These are phyloP conservation scores for Gymnodraco acuticeps DNA, from an alignment of 2,797 vertebrate genomes.

Conservation along the genomic window DNA sequence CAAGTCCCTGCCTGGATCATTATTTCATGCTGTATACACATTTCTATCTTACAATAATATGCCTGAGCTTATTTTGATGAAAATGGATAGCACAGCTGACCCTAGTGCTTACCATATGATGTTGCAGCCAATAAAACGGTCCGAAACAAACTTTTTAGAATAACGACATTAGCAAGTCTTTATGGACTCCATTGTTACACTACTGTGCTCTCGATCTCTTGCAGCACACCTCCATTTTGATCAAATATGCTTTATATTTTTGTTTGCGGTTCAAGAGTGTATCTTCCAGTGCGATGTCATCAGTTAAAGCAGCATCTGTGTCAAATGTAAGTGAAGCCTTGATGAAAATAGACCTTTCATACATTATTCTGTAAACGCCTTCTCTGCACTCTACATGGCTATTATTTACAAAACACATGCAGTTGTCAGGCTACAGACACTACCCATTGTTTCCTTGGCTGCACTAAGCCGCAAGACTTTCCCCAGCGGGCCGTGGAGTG, in stretches of 20 bases:
- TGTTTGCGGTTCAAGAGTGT: background rate
- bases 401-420: background rate
- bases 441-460: slow-evolving; percentile 44
- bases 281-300: background rate
- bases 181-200: background rate
- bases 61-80: background rate
- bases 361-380: background rate
- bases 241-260: slow-evolving; percentile 12
- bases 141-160: background rate
- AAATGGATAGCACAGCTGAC: background rate
- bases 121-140: background rate
- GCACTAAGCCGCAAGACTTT: slow-evolving; percentile 37
- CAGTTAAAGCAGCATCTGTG: background rate
- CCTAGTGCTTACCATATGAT: background rate
- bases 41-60: background rate
- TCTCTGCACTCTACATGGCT: background rate
- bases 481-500: slow-evolving; percentile 28
- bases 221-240: background rate
- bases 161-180: background rate
- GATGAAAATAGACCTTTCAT: background rate
- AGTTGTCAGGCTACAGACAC: slow-evolving; percentile 22
- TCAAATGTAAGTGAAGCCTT: background rate
- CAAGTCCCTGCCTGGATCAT: background rate
- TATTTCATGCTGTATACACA: background rate
- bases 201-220: background rate